Base-by-base conservation (phyloP, 2,797 vertebrate species). In the Eutrigla gurnardus region DNA sequence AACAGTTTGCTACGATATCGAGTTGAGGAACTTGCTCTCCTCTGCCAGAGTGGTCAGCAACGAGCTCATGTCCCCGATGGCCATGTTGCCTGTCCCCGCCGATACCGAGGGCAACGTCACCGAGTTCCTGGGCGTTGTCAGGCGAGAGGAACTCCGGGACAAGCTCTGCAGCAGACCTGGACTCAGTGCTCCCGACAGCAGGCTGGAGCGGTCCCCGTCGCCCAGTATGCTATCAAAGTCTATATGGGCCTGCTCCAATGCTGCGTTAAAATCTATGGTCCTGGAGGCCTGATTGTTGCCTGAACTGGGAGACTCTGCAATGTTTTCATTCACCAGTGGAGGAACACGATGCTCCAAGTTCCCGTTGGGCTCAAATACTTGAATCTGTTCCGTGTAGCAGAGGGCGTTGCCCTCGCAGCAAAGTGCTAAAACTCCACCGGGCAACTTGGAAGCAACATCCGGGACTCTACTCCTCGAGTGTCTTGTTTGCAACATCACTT, bases 41-140 rank as follows among this genome's bases (percentile, higher is more conserved):
- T 97, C 96, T 0, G 95, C 96, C 83, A 98, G 92, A 14, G 96
- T 93, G 10, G 91, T 96, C 67, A 98, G 91, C 96, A 99, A 93
- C 52, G 97, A 97, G 92, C 94, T 97, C 97, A 98, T 98, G 86
- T 99, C 96, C 39, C 96, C 96, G 1, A 97, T 95, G 25, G 97
- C 97, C 97, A 97, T 98, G 93, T 98, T 98, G 77, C 95, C 96
- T 61, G 95, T 93, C 72, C 96, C 96, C 0, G 91, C 37, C 0
- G 95, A 94, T 77, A 96, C 91, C 4, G 95, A 92, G 50, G 96
- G 95, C 88, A 97, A 87, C 0, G 95, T 96, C 75, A 96, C 91
- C 1, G 96, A 97, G 91, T 95, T 96, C 68, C 95, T 94, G 54
- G 97, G 96, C 5, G 97, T 98, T 0, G 97, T 98, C 86, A 98